A percentile compares a stretch with the other conserved stretches of the same genome.
Evolutionary conservation across 2,113 vertebrate genomes (phyloP).

Genomic region (Colius striatus): DNA sequence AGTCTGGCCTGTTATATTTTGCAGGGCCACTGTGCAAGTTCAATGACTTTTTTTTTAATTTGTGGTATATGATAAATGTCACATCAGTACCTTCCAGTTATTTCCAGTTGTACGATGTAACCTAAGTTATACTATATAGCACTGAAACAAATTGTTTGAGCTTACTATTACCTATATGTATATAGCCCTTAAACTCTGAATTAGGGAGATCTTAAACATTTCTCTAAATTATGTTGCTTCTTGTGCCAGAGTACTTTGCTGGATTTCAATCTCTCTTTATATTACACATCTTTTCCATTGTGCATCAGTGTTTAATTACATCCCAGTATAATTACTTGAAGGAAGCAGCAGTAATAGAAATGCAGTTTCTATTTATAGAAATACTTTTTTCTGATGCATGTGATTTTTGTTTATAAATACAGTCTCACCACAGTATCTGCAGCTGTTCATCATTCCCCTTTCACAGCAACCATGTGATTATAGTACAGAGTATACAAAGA

Average conservation of each 20-base stretch:
- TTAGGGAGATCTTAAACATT: neutral
- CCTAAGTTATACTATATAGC: neutral
- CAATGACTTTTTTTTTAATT: neutral
- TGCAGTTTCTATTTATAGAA: neutral
- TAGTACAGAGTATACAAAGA: neutral
- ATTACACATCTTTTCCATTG: neutral
- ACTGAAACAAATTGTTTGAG: neutral
- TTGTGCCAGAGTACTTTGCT: neutral
- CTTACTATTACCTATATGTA: neutral
- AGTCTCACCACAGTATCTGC: neutral
- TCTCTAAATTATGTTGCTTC: neutral
- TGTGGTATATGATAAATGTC: neutral
- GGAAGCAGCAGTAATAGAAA: neutral
- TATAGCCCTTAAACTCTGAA: neutral
- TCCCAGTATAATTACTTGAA: neutral
- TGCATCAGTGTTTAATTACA: rapidly evolving
- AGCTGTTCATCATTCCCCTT: neutral
- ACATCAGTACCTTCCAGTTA: neutral
- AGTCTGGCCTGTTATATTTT: neutral
- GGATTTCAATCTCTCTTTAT: neutral
- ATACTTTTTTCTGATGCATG: neutral
- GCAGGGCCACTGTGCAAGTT: neutral
- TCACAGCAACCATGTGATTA: neutral
- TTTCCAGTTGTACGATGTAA: neutral
- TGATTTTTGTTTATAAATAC: neutral